phyloP scores from a whole-genome alignment of 2,113 vertebrate species.

The Calyptommatus sinebrachiatus region DNA sequence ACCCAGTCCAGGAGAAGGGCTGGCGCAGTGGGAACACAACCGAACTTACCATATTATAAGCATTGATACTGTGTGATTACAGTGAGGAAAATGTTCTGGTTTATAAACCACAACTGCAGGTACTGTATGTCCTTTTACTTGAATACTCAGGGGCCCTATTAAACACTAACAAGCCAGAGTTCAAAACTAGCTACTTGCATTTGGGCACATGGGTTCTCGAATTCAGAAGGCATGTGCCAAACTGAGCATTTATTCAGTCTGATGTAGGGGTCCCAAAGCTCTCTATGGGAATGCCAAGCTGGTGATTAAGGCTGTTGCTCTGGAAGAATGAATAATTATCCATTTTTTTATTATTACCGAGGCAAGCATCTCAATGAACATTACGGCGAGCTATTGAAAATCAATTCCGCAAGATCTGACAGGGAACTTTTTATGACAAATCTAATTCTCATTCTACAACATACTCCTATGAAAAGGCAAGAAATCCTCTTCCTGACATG shows the following conservation, averaged over 20 bases:
- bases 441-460: background rate
- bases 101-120: background rate
- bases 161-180: background rate
- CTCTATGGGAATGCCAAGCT: background rate
- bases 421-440: background rate
- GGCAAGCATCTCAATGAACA: fast-evolving
- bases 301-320: background rate
- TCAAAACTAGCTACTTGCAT: background rate
- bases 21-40: no score
- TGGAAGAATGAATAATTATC: conserved; percentile 1
- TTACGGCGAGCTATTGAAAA: background rate
- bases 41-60: background rate
- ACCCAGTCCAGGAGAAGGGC: no score
- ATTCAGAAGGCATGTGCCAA: no score
- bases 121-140: background rate
- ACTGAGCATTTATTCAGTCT: background rate
- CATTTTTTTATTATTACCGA: background rate
- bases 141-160: background rate
- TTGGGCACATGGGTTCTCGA: background rate
- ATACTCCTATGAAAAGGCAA: background rate
- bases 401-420: background rate
- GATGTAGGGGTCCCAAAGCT: background rate
- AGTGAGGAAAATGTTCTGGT: background rate
- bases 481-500: background rate
- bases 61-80: background rate